Evolutionary conservation across 2,113 vertebrate species (phyloP), one percentile per base, ranked within the genome.

Genomic region (Actenoides hombroni): DNA sequence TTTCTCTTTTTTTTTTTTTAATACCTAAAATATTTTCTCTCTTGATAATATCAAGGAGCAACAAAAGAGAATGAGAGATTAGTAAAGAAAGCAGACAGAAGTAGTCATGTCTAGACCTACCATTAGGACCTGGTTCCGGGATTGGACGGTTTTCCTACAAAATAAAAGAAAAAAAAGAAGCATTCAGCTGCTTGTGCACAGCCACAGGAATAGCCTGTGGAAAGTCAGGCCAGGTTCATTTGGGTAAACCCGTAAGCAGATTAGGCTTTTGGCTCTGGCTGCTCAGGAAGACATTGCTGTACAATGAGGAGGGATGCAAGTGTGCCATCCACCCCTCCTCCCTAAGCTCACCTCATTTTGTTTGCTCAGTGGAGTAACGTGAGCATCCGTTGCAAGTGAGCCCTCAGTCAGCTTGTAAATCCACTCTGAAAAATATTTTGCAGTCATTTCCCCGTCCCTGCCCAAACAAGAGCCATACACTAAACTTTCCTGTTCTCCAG

Each of bases 131-230:
- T 4, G 98, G 98, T 68, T 98, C 98, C 6, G 98, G 98, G 29
- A 98, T 28, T 15, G 98, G 97, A 54, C 97, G 98, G 73, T 97
- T 98, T 94, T 98, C 98, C 98, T 98, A 61, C 0, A 44, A 92
- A 94, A 39, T 97, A 85, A 95, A 63, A 95, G 78, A 65, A 75
- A 21, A 76, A 11, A 86, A 33, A 73, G 73, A 82, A 25, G 0
- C 4, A 79, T 69, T 98, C 84, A 96, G 73, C 15, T 57, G 29
- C 8, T 74, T 95, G 42, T 57, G 79, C n/a, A 31, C 12, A 91
- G 40, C 61, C 33, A 80, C 20, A 24, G 74, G 59, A 60, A 67
- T 25, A 63, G 8, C 54, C 76, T 6, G 3, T 46, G 39, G 21
- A 33, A 61, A 53, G 11, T 26, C 39, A 79, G 60, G 10, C 42